phyloP scores from a whole-genome alignment of 2,888 invertebrate genomes.

The Alloplasta piceator region DNA sequence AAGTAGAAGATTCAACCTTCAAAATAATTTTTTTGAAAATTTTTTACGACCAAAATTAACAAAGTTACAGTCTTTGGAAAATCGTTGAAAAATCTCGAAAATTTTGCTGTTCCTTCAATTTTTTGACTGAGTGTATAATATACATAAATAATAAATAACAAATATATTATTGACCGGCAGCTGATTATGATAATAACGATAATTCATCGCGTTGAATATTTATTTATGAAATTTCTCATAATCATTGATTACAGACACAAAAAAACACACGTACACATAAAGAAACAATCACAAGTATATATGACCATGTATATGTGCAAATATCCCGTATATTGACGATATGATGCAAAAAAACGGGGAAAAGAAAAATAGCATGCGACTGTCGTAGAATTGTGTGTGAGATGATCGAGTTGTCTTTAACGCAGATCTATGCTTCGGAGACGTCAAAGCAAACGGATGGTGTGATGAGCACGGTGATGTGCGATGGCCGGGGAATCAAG shows the following conservation, averaged over 20 bases:
- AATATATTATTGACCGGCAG: not conserved
- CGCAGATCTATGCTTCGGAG: slow-evolving; percentile 83
- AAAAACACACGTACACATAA: not conserved
- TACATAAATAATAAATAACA: slow-evolving; percentile 5
- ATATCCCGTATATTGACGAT: not conserved
- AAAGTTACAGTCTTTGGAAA: too few relatives aligned
- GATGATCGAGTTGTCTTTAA: slow-evolving; percentile 83
- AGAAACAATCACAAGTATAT: too few relatives aligned
- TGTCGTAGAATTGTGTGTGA: slow-evolving; percentile 81
- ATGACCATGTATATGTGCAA: not conserved
- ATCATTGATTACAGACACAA: not conserved
- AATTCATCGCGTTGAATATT: too few relatives aligned
- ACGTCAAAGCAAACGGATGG: slow-evolving; percentile 81
- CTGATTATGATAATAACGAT: too few relatives aligned
- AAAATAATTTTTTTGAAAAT: too few relatives aligned
- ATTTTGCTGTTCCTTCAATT: too few relatives aligned
- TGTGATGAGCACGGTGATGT: slow-evolving; percentile 82
- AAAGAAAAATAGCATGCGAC: slow-evolving; percentile 74
- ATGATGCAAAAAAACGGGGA: slow-evolving; percentile 11
- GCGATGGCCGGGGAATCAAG: slow-evolving; percentile 82
- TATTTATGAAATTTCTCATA: too few relatives aligned
- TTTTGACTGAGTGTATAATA: too few relatives aligned
- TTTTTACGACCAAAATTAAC: too few relatives aligned
- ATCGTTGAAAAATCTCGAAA: too few relatives aligned
- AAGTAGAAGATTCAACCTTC: too few relatives aligned